These are phyloP conservation scores for Cosmorhoe ocellata DNA, from an alignment of 2,888 invertebrate species.

Conservation along the genomic window DNA sequence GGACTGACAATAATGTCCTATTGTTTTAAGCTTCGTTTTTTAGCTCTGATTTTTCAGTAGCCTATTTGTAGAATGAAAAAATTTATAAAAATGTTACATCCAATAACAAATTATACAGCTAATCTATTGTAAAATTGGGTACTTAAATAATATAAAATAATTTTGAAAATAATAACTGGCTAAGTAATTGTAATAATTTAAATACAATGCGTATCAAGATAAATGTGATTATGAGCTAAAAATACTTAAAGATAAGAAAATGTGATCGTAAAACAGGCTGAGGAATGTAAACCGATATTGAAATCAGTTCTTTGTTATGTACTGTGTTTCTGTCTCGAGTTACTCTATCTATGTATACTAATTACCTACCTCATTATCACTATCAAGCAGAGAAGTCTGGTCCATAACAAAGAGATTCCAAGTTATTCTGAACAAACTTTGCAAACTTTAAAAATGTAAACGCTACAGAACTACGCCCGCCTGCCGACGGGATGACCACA, in stretches of 20 bases:
- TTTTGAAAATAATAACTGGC: not conserved
- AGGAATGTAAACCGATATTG: slow-evolving; percentile 2
- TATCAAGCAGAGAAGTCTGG: slow-evolving; percentile 55
- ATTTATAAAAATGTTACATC: no score
- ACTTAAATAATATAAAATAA: no score
- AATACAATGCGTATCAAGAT: not conserved
- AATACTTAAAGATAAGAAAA: not conserved
- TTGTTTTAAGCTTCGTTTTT: slow-evolving; percentile 39
- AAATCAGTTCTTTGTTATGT: slow-evolving; percentile 11
- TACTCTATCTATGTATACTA: not conserved
- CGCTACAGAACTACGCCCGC: slow-evolving; percentile 28
- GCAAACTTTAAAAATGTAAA: slow-evolving; percentile 27
- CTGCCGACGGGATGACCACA: slow-evolving; percentile 39
- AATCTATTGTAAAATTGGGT: no score
- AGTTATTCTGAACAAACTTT: slow-evolving; percentile 3
- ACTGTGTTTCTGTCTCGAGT: slow-evolving; percentile 9
- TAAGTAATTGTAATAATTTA: not conserved
- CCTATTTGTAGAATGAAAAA: no score
- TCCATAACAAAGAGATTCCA: slow-evolving; percentile 50
- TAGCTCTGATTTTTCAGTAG: not conserved
- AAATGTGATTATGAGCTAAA: not conserved
- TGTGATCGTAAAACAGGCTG: not conserved
- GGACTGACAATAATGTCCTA: slow-evolving; percentile 66
- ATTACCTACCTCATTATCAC: slow-evolving; percentile 64
- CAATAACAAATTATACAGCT: no score